A percentile compares a stretch with the other conserved stretches of the same genome.
phyloP scores from a whole-genome alignment of 2,797 vertebrate species.

The Morus bassanus region DNA sequence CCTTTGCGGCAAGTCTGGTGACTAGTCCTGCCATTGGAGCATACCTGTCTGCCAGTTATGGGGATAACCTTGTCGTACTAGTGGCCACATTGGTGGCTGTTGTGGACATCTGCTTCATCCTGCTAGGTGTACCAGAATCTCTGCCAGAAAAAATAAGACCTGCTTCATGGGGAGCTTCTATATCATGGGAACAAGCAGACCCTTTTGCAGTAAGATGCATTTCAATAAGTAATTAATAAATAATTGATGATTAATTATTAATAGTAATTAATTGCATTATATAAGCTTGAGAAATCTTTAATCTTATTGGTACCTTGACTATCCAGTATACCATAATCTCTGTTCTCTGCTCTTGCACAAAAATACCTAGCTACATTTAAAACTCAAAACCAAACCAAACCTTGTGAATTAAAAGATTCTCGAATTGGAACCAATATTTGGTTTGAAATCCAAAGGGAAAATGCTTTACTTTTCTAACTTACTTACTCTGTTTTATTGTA shows the following conservation, averaged over 20 bases:
- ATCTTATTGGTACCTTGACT: not conserved
- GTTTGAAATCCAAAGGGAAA: not conserved
- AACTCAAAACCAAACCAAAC: not conserved
- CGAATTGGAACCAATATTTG: not conserved
- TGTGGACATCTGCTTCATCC: conserved; percentile 90
- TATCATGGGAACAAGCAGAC: conserved; percentile 94
- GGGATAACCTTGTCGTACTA: conserved; percentile 88
- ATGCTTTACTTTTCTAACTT: not conserved
- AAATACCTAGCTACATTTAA: not conserved
- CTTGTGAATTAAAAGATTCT: not conserved
- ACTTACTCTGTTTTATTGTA: not conserved
- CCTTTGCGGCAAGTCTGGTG: conserved; percentile 92
- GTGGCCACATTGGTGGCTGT: conserved; percentile 87
- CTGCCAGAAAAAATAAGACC: conserved; percentile 91
- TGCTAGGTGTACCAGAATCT: conserved; percentile 91
- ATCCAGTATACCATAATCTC: not conserved
- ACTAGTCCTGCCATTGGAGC: conserved; percentile 94
- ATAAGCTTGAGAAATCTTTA: not conserved
- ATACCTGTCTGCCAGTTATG: conserved; percentile 86
- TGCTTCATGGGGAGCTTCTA: conserved; percentile 85
- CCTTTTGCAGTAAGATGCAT: conserved; percentile 84
- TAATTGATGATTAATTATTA: not conserved
- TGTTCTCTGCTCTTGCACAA: not conserved
- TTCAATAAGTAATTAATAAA: not conserved
- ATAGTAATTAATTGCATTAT: not conserved